Evolutionary conservation across 2,888 invertebrate species (phyloP).

Genomic region (Nemotelus pantherinus): DNA sequence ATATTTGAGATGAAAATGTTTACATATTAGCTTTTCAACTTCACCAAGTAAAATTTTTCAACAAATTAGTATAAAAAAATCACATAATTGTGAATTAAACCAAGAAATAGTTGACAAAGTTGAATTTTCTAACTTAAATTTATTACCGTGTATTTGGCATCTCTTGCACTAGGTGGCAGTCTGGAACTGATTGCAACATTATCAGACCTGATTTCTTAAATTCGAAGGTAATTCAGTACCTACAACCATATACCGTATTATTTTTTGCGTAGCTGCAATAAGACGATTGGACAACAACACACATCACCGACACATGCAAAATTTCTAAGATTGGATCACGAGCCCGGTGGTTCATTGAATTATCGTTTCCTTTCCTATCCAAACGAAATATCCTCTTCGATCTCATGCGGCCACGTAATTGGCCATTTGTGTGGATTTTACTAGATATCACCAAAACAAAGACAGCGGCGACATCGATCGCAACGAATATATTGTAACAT

Average conservation of each 20-base stretch:
- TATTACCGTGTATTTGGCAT: too few relatives aligned
- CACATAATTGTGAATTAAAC: too few relatives aligned
- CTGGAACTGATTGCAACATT: too few relatives aligned
- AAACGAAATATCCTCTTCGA: constrained; percentile 4
- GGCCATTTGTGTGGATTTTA: constrained; percentile 43
- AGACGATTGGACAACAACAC: constrained; percentile 30
- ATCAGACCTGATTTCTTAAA: too few relatives aligned
- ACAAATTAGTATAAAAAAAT: too few relatives aligned
- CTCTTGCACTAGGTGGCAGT: too few relatives aligned
- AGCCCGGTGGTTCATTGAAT: constrained; percentile 37
- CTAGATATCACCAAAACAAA: constrained; percentile 31
- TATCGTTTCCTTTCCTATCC: constrained; percentile 24
- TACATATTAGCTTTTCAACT: too few relatives aligned
- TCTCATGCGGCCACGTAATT: constrained; percentile 45
- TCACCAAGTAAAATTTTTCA: too few relatives aligned
- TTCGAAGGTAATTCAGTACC: not conserved
- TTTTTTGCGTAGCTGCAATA: constrained; percentile 33
- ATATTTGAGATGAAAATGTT: too few relatives aligned
- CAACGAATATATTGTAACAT: not conserved
- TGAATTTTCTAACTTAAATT: too few relatives aligned
- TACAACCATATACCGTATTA: constrained; percentile 10
- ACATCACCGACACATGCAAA: too few relatives aligned
- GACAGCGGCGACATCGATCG: not conserved
- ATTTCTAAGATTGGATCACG: not conserved
- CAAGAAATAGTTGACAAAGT: too few relatives aligned